Conservation (phyloP, 2,888 invertebrate genomes). For the Ashinkailepas kermadecensis region DNA sequence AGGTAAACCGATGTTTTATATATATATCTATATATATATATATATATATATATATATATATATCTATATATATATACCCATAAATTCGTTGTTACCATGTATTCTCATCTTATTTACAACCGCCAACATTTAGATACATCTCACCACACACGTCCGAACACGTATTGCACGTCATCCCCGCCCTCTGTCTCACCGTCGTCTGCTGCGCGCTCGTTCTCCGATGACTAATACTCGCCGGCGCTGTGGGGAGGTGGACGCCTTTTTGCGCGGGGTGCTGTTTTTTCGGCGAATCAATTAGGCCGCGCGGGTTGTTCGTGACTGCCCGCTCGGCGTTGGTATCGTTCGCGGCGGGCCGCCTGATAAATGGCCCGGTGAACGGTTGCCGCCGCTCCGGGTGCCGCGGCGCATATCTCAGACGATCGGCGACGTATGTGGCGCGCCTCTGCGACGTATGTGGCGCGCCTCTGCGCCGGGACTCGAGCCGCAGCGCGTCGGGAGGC, state of each 20-base stretch:
- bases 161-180: neutral
- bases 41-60: no score
- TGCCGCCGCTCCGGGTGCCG: no score
- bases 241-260: neutral
- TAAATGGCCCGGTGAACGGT: neutral
- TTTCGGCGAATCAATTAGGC: neutral
- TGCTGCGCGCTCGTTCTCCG: neutral
- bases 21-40: no score
- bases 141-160: no score
- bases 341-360: neutral
- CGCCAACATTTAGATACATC: no score
- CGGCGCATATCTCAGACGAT: no score
- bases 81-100: no score
- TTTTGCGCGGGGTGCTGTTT: neutral
- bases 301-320: neutral
- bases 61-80: no score
- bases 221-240: neutral
- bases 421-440: no score
- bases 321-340: neutral
- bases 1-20: no score
- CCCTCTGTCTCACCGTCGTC: neutral
- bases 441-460: neutral
- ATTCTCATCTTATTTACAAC: no score
- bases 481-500: neutral
- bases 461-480: neutral